Evolutionary conservation across 1,140 invertebrate species (phyloP), one percentile per base, ranked within the genome.

Genomic region (Vollenhovia emeryi): DNA sequence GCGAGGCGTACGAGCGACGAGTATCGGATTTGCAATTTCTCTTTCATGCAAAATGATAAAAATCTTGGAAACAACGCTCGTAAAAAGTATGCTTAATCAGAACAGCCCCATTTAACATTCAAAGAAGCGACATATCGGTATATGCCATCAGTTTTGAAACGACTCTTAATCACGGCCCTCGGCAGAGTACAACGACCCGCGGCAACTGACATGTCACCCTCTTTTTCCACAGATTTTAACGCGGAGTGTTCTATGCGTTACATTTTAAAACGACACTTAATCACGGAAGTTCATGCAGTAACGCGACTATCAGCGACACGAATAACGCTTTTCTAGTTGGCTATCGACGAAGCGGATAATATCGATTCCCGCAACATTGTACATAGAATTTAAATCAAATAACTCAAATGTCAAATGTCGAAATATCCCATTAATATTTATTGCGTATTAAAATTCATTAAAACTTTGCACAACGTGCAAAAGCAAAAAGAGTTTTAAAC

Each of bases 71-170:
- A 73, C 66, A 57, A 33, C 64, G 66, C 62, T 68, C 66, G 74
- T 87, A 80, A 85, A 89, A 84, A 88, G 66, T 89, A 88, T 71
- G 73, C 76, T 89, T 89, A 89, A 89, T 89, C 87, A 88, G 68
- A 80, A 69, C 60, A 62, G 78, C 75, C 60, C 83, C 86, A 84
- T 89, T 89, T 88, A 84, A 36, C 57, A 66, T 69, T 89, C 82
- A 89, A 89, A 89, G 86, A 69, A 85, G 40, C 64, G 62, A 71
- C 40, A 66, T 78, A 59, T 69, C 30, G 73, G 73, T 87, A 76
- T 74, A 79, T 55, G 60, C 71, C 73, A 52, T 45, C 68, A 79
- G 74, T 80, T 88, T 88, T 88, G 73, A 88, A 88, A 85, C 66
- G 59, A 62, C 86, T 85, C 52, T 85, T 88, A 88, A 85, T 88